These are phyloP conservation scores for Eremophila alpestris DNA, from an alignment of 2,797 vertebrate genomes.

Conservation along the genomic window DNA sequence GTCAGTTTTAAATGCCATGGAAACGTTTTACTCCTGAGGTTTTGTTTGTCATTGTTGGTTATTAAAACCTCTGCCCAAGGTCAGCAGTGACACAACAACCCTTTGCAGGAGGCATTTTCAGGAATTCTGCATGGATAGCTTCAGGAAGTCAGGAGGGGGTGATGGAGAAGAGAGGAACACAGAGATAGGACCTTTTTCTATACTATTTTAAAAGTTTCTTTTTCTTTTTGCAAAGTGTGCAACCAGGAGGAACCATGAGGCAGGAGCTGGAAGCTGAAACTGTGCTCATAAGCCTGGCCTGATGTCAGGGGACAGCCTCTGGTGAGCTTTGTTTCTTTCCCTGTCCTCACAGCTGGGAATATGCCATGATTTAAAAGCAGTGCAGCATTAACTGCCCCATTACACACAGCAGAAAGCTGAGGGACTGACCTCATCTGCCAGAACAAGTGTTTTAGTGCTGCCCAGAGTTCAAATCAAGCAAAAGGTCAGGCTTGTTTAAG, in stretches of 20 bases:
- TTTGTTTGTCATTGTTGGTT: constrained; percentile 6
- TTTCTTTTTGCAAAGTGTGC: not conserved
- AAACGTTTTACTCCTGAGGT: not conserved
- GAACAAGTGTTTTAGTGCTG: not conserved
- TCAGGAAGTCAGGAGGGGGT: not conserved
- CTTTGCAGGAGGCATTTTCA: not conserved
- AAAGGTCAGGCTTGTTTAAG: constrained; percentile 48
- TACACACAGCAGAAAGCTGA: not conserved
- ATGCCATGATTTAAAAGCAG: constrained; percentile 1
- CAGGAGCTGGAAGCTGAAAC: not conserved
- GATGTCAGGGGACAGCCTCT: not conserved
- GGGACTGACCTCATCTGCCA: not conserved
- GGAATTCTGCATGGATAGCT: not conserved
- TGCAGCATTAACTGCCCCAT: not conserved
- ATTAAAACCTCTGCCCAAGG: not conserved
- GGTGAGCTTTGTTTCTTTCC: not conserved
- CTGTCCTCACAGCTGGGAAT: not conserved
- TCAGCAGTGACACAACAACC: not conserved
- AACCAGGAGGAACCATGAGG: not conserved
- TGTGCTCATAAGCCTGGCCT: not conserved
- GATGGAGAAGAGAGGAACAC: not conserved
- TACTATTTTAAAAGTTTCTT: not conserved
- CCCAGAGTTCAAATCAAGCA: constrained; percentile 28
- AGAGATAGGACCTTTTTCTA: accelerated
- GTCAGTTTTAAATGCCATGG: constrained; percentile 1